These are phyloP conservation scores for Parasteatoda tepidariorum DNA, from an alignment of 1,140 invertebrate species.

Conservation along the genomic window DNA sequence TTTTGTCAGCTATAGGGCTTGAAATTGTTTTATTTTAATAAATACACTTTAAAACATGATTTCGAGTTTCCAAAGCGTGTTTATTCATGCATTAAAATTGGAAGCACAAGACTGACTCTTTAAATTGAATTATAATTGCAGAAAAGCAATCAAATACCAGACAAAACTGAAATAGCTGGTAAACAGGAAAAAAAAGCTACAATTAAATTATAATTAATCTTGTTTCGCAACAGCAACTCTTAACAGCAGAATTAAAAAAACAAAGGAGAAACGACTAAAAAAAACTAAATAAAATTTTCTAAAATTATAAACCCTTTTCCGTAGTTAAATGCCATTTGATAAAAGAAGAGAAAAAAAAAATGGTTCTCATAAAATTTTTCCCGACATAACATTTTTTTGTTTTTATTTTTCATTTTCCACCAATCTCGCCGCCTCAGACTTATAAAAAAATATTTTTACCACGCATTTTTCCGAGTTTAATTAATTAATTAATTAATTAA, in stretches of 20 bases:
- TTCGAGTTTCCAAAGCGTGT: no score
- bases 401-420: slow-evolving; percentile 23
- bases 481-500: slow-evolving; percentile 62
- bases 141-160: no score
- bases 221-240: background rate
- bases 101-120: no score
- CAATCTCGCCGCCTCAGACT: slow-evolving; percentile 34
- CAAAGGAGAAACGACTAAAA: background rate
- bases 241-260: slow-evolving; percentile 6
- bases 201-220: no score
- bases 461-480: slow-evolving; percentile 48
- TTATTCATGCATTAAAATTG: no score
- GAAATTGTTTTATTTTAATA: no score
- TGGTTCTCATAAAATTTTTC: background rate
- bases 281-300: background rate
- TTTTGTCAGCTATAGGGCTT: no score
- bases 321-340: background rate
- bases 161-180: no score
- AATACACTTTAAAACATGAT: no score
- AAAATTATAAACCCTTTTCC: slow-evolving; percentile 7
- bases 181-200: no score
- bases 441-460: slow-evolving; percentile 43
- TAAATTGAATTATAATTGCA: no score
- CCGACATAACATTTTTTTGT: background rate
- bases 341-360: background rate